Percentiles rank a stretch among this genome's conserved stretches.
Evolutionary conservation across 30 jellyfish, hydroid and myxozoan genomes (phyloP).

Genomic region (Clytia hemisphaerica): DNA sequence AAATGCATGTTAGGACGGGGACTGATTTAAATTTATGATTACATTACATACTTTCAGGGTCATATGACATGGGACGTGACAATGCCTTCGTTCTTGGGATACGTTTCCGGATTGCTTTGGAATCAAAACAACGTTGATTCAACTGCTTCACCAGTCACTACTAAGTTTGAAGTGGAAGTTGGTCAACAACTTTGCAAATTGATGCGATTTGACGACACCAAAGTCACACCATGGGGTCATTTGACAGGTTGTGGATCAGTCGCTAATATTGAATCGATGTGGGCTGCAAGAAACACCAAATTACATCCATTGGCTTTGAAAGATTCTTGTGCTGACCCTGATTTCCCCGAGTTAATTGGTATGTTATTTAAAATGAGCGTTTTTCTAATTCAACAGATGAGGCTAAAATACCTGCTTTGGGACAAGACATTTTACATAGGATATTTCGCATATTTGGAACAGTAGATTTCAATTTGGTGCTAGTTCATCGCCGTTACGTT

Average conservation of each 20-base stretch:
- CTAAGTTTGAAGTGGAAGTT: conserved; percentile 25
- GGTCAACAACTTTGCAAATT: conserved; percentile 45
- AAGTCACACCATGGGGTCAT: conserved; percentile 50
- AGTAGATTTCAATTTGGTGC: too few species aligned
- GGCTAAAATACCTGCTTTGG: too few species aligned
- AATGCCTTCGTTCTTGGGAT: conserved; percentile 52
- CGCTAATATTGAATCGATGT: conserved; percentile 53
- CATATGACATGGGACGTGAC: conserved; percentile 59
- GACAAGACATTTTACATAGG: too few species aligned
- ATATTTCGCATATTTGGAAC: too few species aligned
- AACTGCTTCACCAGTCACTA: conserved; percentile 58
- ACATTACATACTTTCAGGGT: conserved; percentile 26
- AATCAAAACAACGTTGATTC: conserved; percentile 60
- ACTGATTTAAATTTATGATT: too few species aligned
- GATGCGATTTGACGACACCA: conserved; percentile 16
- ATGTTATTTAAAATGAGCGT: too few species aligned
- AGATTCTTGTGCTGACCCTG: too few species aligned
- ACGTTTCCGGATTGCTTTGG: conserved; percentile 59
- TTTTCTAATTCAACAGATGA: too few species aligned
- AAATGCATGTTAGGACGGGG: too few species aligned
- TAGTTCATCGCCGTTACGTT: too few species aligned
- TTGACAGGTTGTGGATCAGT: conserved; percentile 60
- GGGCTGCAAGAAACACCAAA: conserved; percentile 62
- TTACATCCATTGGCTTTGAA: conserved; percentile 51
- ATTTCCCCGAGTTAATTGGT: too few species aligned